Percentiles rank a stretch among this genome's conserved stretches.
These are phyloP conservation scores for Stichopus chloronotus DNA, from an alignment of 35 echinoderm and acorn worm genomes.

Conservation along the genomic window DNA sequence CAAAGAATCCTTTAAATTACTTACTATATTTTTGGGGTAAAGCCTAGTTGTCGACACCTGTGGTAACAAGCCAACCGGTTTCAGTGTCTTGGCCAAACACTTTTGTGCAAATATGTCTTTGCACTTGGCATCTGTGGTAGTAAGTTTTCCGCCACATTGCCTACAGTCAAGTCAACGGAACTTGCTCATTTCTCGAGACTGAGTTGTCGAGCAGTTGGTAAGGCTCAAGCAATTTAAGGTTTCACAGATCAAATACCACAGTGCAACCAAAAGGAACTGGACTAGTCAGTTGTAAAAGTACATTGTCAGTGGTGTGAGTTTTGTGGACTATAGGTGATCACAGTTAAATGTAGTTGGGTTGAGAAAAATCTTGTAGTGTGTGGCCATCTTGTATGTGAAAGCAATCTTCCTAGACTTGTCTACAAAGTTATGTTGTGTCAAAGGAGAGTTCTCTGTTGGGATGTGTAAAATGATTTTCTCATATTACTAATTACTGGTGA, in stretches of 20 bases:
- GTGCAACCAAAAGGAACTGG: neutral
- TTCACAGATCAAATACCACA: neutral
- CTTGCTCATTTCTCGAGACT: neutral
- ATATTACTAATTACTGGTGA: neutral
- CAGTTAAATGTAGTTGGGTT: neutral
- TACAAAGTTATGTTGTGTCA: constrained; percentile 12
- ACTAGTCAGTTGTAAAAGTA: neutral
- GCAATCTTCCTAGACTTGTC: neutral
- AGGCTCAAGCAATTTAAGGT: neutral
- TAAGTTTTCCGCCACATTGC: neutral
- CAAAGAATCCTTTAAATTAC: neutral
- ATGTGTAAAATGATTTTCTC: neutral
- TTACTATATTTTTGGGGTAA: neutral
- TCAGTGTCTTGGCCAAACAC: constrained; percentile 17
- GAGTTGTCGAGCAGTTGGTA: neutral
- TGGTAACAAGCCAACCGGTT: constrained; percentile 22
- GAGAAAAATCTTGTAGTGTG: neutral
- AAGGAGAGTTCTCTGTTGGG: neutral
- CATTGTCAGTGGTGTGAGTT: neutral
- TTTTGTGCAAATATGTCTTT: constrained; percentile 19
- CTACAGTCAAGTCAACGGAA: neutral
- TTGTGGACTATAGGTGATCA: neutral
- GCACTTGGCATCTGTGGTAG: neutral
- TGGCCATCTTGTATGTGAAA: neutral
- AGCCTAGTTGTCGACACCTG: constrained; percentile 9